phyloP scores from a whole-genome alignment of 2,888 invertebrate genomes.

The Notodonta ziczac region DNA sequence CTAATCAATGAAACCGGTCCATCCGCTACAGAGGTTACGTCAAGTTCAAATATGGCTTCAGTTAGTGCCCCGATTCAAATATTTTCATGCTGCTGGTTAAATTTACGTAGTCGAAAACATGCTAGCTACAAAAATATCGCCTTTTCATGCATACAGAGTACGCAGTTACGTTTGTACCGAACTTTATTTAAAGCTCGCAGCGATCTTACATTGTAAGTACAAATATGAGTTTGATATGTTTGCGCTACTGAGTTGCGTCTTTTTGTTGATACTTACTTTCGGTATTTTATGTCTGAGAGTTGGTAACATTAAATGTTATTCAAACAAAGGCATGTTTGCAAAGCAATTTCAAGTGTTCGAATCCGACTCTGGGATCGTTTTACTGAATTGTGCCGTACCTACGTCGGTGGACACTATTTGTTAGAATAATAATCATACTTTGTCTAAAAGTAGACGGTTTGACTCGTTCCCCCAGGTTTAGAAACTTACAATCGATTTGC shows the following conservation, averaged over 20 bases:
- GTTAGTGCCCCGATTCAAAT: too few species aligned
- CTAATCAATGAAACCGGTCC: background rate
- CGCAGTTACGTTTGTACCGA: background rate
- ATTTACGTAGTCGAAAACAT: background rate
- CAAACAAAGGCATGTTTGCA: background rate
- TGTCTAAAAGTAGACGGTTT: too few species aligned
- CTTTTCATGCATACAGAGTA: background rate
- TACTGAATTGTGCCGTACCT: background rate
- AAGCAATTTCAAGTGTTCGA: background rate
- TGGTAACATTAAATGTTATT: background rate
- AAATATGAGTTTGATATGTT: conserved; percentile 36
- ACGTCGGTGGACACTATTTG: too few species aligned
- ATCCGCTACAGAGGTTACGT: background rate
- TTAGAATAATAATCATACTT: too few species aligned
- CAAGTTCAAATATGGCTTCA: background rate
- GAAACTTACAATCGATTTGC: too few species aligned
- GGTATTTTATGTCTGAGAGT: background rate
- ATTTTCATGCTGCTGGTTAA: background rate
- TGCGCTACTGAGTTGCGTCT: conserved; percentile 10
- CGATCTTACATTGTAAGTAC: conserved; percentile 32
- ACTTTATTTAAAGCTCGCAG: conserved; percentile 35
- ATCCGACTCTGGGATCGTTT: background rate
- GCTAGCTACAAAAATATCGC: background rate
- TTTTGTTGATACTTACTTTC: background rate
- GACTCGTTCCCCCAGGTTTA: too few species aligned